Evolutionary conservation across 2,888 invertebrate species (phyloP), one percentile per base, ranked within the genome.

Genomic region (Argyra leucocephala): DNA sequence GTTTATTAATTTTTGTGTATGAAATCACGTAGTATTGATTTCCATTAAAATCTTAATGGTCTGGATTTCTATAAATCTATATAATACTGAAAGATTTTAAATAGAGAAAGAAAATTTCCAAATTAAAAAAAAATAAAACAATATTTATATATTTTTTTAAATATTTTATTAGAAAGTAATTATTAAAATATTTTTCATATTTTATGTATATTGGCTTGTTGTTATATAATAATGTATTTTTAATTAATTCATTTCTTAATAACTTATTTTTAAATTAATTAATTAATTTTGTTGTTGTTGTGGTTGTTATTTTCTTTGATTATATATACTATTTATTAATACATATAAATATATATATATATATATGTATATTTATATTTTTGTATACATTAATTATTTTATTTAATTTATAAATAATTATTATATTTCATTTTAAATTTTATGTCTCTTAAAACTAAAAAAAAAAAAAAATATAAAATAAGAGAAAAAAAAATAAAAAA

Each of bases 121-220:
- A 26, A 26, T 26, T 26, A 9, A 10, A 37, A 37, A 37, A 37
- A 37, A 3, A 26, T 26, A 37, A 37, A 6, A 37, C 48, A 48
- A 18, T 18, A 1, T 18, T 18, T 18, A n/a, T n/a, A n/a, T n/a
- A n/a, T 22, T 31, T 21, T 22, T 62, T 22, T 26, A 15, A 15
- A 62, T 26, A 62, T 26, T 21, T 31, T 26, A 22, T 21, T 63
- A 57, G 22, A 48, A 64, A 57, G 64, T 64, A 64, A 61, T 61
- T 61, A 64, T n/a, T n/a, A 64, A 64, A 48, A 48, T 48, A 48
- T 48, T 48, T 48, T 48, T 18, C n/a, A 48, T 48, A 48, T 48
- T 48, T 48, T 48, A 48, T 48, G 48, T 48, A 48, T 48, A 48
- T 48, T 48, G 48, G 48, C 48, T 48, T 48, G 48, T 48, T 48